phyloP scores from a whole-genome alignment of 2,888 invertebrate species.

The Meandrusa payeni region DNA sequence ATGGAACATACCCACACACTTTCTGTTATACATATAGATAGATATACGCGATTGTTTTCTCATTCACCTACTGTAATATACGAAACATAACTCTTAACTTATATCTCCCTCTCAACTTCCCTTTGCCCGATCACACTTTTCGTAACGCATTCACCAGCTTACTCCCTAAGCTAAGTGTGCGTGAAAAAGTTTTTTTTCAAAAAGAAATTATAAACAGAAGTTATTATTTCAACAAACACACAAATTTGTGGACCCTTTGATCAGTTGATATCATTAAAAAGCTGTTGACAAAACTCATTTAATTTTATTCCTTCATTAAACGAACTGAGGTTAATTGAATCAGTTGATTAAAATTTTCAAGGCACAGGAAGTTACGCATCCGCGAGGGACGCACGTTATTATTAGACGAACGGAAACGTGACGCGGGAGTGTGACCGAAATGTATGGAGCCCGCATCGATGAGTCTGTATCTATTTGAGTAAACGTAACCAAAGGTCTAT shows the following conservation, averaged over 20 bases:
- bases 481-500: constrained; percentile 7
- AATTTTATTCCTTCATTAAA: constrained; percentile 32
- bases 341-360: constrained; percentile 48
- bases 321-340: constrained; percentile 36
- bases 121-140: too few relatives aligned
- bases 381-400: constrained; percentile 42
- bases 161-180: too few relatives aligned
- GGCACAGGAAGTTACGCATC: constrained; percentile 57
- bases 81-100: too few relatives aligned
- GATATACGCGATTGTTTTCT: too few relatives aligned
- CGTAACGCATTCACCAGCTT: too few relatives aligned
- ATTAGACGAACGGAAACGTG: constrained; percentile 47
- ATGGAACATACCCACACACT: too few relatives aligned
- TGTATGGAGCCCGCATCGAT: constrained; percentile 35
- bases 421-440: constrained; percentile 36
- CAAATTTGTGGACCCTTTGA: constrained; percentile 18
- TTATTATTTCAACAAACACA: constrained; percentile 8
- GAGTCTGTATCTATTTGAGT: constrained; percentile 8
- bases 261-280: constrained; percentile 23
- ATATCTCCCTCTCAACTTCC: too few relatives aligned
- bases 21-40: too few relatives aligned
- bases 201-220: constrained; percentile 1
- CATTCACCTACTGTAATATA: too few relatives aligned
- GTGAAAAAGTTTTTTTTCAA: too few relatives aligned
- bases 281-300: constrained; percentile 30